Evolutionary conservation across 2,797 vertebrate genomes (phyloP), one percentile per base, ranked within the genome.

Genomic region (Jordanella pulchra): DNA sequence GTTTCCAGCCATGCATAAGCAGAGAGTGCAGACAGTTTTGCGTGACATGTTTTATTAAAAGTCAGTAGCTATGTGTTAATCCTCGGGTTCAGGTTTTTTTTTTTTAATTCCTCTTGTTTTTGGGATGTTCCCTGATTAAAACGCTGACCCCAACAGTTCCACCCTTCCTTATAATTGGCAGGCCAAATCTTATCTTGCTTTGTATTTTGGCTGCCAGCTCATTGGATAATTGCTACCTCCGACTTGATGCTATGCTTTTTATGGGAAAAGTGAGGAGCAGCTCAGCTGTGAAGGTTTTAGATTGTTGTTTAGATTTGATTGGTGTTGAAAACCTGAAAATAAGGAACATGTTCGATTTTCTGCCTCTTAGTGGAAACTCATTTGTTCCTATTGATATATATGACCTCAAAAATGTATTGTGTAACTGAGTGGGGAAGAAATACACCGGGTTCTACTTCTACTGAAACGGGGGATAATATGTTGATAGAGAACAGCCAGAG

Each of bases 151-250:
- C 50, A 15, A 63, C 56, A 68, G 86, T 72, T 76, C 67, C 39
- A 35, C 28, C 79, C 44, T 80, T 79, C 77, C 64, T 84, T 83
- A 75, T 74, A 86, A 80, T 85, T 79, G 77, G 72, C 48, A 77
- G 83, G 82, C 76, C 84, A 89, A 87, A 91, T 89, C 86, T 90
- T 88, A 89, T 89, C 88, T 84, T 67, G 50, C 13, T 42, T 65
- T 15, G 44, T 81, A 76, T 84, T 89, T 74, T 75, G 78, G 87
- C 88, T 90, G 75, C 39, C 81, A 67, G 58, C 68, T 65, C 69
- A 71, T 65, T 73, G 80, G 84, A 75, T 79, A 77, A 87, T 85
- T 67, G 87, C 79, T 72, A 71, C 77, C 66, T 63, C 60, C 69
- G 56, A 67, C 54, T 77, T 54, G 28, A 76, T 71, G 5, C 55